Evolutionary conservation across 2,797 vertebrate species (phyloP).

Genomic region (Etheostoma perlongum): DNA sequence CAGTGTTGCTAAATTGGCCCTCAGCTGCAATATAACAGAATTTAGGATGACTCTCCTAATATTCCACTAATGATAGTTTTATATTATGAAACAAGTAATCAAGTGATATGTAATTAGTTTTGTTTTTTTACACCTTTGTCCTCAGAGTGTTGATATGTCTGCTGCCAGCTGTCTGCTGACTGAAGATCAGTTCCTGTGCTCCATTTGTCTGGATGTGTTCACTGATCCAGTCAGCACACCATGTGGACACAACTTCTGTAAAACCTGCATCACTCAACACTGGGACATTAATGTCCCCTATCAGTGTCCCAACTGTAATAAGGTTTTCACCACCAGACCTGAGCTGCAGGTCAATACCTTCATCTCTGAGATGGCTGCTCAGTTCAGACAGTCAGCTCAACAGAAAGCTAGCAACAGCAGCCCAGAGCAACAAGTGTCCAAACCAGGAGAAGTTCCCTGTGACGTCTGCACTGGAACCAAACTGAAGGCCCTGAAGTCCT

Average conservation of each 20-base stretch:
- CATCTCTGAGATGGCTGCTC: constrained; percentile 37
- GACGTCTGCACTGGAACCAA: constrained; percentile 36
- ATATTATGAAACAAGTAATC: no score
- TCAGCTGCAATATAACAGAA: no score
- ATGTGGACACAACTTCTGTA: constrained; percentile 51
- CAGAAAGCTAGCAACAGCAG: background rate
- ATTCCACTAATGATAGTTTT: no score
- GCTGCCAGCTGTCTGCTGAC: constrained; percentile 20
- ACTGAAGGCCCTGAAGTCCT: constrained; percentile 40
- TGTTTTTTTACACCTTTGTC: background rate
- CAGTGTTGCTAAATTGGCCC: no score
- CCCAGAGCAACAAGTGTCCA: background rate
- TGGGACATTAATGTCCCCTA: accelerated
- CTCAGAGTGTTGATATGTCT: constrained; percentile 18
- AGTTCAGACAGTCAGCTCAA: constrained; percentile 28
- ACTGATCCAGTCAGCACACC: constrained; percentile 3
- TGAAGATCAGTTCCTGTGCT: constrained; percentile 41
- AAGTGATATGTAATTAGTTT: background rate
- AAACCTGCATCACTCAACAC: constrained; percentile 8
- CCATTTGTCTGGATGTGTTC: constrained; percentile 47
- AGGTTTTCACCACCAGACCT: background rate
- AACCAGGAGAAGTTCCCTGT: constrained; percentile 28
- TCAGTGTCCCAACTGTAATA: constrained; percentile 37
- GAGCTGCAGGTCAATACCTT: constrained; percentile 30
- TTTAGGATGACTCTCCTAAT: no score